Evolutionary conservation across 2,113 vertebrate species (phyloP).

Genomic region (Spea bombifrons): DNA sequence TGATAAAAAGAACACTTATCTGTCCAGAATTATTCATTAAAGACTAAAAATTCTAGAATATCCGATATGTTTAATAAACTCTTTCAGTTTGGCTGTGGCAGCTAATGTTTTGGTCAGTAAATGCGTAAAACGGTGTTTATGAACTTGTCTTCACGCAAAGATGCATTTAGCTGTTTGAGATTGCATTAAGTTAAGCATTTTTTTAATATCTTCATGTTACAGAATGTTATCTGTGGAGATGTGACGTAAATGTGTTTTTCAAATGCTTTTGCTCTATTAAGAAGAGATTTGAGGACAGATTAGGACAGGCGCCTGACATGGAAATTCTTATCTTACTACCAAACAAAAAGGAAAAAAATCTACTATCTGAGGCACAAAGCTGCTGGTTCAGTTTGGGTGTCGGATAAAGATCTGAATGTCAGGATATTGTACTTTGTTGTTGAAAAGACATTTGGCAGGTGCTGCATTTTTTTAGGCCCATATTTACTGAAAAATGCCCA

Average conservation of each 20-base stretch:
- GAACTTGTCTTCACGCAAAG: conserved; percentile 2
- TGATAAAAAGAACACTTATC: no score
- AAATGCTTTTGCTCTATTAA: conserved; percentile 29
- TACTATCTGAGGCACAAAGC: conserved; percentile 57
- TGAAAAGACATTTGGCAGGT: conserved; percentile 63
- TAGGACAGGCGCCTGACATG: conserved; percentile 54
- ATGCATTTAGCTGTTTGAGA: conserved; percentile 18
- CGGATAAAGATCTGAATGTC: conserved; percentile 57
- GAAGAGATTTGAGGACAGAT: conserved; percentile 40
- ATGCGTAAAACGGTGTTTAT: not conserved
- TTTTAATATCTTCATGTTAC: conserved; percentile 16
- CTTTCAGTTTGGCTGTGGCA: no score
- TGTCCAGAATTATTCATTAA: no score
- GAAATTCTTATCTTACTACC: conserved; percentile 61
- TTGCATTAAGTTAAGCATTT: conserved; percentile 14
- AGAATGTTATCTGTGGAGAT: conserved; percentile 19
- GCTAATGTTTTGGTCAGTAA: no score
- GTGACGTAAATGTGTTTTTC: conserved; percentile 16
- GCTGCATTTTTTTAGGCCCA: conserved; percentile 42
- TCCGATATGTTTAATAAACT: no score
- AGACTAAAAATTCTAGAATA: no score
- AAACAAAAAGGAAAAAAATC: conserved; percentile 57
- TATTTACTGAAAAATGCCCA: conserved; percentile 32
- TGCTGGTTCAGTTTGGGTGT: conserved; percentile 55
- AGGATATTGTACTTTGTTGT: conserved; percentile 57